phyloP scores from a whole-genome alignment of 2,797 vertebrate genomes.

The Limnodromus scolopaceus region DNA sequence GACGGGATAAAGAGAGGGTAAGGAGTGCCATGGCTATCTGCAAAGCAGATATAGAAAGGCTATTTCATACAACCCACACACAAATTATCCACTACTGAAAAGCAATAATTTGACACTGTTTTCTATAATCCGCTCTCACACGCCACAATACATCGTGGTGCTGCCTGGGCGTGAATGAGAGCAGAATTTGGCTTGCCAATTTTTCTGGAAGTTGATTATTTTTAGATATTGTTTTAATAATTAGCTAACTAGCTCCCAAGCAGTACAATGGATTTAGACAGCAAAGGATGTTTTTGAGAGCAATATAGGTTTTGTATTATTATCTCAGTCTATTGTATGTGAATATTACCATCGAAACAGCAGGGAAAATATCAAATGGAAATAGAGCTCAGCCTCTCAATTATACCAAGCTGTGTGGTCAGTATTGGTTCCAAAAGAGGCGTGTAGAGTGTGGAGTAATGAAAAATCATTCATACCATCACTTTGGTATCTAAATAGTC shows the following conservation, averaged over 20 bases:
- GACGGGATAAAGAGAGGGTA: conserved; percentile 33
- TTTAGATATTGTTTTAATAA: conserved; percentile 54
- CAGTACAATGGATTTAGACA: conserved; percentile 20
- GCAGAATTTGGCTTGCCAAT: neutral
- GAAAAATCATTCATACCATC: conserved; percentile 70
- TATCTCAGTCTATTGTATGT: conserved; percentile 58
- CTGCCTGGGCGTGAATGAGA: conserved; percentile 4
- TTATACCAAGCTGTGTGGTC: conserved; percentile 68
- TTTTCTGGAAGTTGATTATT: conserved; percentile 40
- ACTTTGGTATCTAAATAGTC: conserved; percentile 64
- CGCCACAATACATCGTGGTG: neutral
- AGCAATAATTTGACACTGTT: conserved; percentile 37
- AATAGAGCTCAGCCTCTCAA: conserved; percentile 50
- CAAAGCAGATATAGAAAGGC: neutral
- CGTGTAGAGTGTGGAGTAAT: conserved; percentile 47
- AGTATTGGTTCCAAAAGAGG: conserved; percentile 68
- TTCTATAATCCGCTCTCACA: neutral
- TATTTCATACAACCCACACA: conserved; percentile 5
- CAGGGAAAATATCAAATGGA: conserved; percentile 60
- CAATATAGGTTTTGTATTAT: conserved; percentile 32
- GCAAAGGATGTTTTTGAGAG: conserved; percentile 5
- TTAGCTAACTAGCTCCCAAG: conserved; percentile 16
- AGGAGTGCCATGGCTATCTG: conserved; percentile 1
- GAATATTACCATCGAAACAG: conserved; percentile 56
- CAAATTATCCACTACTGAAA: conserved; percentile 28